These are phyloP conservation scores for Nestor notabilis DNA, from an alignment of 2,113 vertebrate genomes.

Conservation along the genomic window DNA sequence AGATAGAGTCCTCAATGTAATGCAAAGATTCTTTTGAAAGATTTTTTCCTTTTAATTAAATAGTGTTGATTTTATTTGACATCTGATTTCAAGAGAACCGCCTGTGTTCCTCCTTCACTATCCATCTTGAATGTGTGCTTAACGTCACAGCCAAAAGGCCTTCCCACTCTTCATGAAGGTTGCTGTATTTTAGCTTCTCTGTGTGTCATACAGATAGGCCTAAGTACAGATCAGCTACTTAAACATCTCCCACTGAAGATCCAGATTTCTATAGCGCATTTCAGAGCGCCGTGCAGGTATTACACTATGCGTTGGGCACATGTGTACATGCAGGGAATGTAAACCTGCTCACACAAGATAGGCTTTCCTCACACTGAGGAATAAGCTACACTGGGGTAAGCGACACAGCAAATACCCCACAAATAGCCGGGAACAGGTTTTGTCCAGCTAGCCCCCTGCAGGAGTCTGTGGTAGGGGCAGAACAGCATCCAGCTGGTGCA, in stretches of 20 bases:
- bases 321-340: fast-evolving
- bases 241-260: not conserved
- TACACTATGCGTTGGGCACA: fast-evolving
- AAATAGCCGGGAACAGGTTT: not conserved
- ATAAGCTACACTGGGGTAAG: not conserved
- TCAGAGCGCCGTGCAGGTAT: not conserved
- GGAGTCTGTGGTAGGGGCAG: not conserved
- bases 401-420: not conserved
- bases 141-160: not conserved
- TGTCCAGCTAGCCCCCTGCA: not conserved
- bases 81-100: not conserved
- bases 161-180: fast-evolving
- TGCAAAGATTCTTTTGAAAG: not conserved
- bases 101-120: not conserved
- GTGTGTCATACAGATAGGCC: not conserved
- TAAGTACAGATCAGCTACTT: not conserved
- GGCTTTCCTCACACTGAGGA: fast-evolving
- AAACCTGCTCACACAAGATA: not conserved
- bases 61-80: not conserved
- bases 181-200: not conserved
- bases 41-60: slow-evolving; percentile 32
- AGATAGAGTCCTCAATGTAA: slow-evolving; percentile 52
- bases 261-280: not conserved
- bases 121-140: not conserved
- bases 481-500: not conserved